Evolutionary conservation across 2,797 vertebrate species (phyloP).

Genomic region (Urosaurus nigricauda): DNA sequence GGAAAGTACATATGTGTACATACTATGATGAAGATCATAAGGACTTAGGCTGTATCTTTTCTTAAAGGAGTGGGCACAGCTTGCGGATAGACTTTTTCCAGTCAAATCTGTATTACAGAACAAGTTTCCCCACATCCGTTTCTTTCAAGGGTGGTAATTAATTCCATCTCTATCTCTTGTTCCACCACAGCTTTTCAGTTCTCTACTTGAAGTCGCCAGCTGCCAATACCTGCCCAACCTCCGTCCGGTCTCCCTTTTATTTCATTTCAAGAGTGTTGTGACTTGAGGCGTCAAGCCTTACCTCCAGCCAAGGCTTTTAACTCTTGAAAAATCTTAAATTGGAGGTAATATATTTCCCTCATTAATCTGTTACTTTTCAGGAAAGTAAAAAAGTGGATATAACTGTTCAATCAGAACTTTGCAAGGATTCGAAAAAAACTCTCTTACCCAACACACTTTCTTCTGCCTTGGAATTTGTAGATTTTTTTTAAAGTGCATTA

Average conservation of each 20-base stretch:
- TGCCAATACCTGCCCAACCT: background rate
- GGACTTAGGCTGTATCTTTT: constrained; percentile 7
- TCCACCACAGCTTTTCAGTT: background rate
- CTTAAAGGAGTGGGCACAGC: background rate
- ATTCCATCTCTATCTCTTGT: background rate
- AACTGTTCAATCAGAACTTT: constrained; percentile 29
- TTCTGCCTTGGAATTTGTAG: background rate
- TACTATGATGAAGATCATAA: constrained; percentile 4
- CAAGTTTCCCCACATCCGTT: background rate
- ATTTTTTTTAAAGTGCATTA: background rate
- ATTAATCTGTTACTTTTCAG: constrained; percentile 36
- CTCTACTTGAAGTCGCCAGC: background rate
- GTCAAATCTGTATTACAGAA: constrained; percentile 8
- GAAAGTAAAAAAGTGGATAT: constrained; percentile 12
- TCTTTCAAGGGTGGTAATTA: constrained; percentile 24
- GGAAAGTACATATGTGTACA: background rate
- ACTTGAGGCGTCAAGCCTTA: constrained; percentile 2
- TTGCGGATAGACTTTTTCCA: background rate
- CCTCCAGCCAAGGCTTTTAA: constrained; percentile 29
- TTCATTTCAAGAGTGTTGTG: constrained; percentile 41
- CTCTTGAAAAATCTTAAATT: constrained; percentile 45
- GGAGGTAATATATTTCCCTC: constrained; percentile 39
- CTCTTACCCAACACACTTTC: background rate
- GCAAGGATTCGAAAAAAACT: background rate
- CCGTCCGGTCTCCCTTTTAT: constrained; percentile 1